These are phyloP conservation scores for Gulo gulo DNA, from an alignment of 2,113 vertebrate genomes.

Conservation along the genomic window DNA sequence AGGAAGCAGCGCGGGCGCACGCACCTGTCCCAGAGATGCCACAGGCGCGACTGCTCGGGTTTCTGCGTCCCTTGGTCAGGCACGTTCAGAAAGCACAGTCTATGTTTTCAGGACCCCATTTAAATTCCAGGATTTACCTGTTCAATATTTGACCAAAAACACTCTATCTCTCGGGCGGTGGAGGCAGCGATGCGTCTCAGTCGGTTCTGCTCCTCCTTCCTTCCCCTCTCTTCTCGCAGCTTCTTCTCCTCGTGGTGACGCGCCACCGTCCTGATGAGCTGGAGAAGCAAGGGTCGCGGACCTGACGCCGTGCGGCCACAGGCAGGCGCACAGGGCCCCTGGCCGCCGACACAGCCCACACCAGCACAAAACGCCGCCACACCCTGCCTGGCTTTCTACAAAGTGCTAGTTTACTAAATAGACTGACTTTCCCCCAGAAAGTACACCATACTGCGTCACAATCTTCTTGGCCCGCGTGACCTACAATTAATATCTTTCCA, in stretches of 20 bases:
- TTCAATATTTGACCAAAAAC: constrained; percentile 92
- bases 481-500: neutral
- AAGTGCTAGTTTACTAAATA: neutral
- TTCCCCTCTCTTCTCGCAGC: constrained; percentile 84
- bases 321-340: neutral
- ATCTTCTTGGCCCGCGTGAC: too few relatives aligned
- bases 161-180: constrained; percentile 89
- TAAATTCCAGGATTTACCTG: constrained; percentile 78
- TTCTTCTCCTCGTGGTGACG: constrained; percentile 86
- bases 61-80: too few relatives aligned
- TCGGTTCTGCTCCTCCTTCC: constrained; percentile 85
- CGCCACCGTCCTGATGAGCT: constrained; percentile 90
- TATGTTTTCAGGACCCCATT: fast-evolving
- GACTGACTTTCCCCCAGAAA: neutral
- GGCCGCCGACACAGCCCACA: fast-evolving
- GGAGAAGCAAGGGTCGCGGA: neutral
- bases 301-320: fast-evolving
- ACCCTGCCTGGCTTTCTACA: neutral
- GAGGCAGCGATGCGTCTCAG: constrained; percentile 89
- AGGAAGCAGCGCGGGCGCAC: fast-evolving
- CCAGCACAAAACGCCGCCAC: neutral
- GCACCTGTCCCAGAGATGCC: fast-evolving
- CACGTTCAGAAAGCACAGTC: fast-evolving
- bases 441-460: fast-evolving
- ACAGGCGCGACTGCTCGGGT: fast-evolving